Evolutionary conservation across 2,888 invertebrate genomes (phyloP).

Genomic region (Tolmerus cingulatus): DNA sequence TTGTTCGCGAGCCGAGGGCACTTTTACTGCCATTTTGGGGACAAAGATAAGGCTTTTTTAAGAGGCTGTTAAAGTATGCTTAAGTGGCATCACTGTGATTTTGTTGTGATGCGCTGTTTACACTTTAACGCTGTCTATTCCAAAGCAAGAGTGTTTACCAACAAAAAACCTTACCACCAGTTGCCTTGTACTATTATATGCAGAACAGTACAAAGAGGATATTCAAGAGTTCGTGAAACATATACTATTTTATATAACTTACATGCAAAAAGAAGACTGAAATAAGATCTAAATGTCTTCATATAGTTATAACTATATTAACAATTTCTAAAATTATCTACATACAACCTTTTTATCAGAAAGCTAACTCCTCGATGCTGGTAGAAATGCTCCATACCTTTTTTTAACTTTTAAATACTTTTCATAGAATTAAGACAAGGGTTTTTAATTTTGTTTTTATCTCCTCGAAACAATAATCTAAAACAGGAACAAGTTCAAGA

Average conservation of each 20-base stretch:
- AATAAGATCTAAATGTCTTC: too few relatives aligned
- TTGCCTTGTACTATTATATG: neutral
- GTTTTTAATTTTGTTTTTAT: neutral
- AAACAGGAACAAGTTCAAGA: neutral
- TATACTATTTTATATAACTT: too few relatives aligned
- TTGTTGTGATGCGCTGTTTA: neutral
- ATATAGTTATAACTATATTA: too few relatives aligned
- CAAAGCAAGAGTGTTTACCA: neutral
- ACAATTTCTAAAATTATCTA: too few relatives aligned
- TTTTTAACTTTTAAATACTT: neutral
- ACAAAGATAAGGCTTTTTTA: neutral
- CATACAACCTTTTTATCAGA: neutral
- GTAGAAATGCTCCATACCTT: neutral
- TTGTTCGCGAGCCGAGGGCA: neutral
- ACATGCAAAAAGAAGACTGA: too few relatives aligned
- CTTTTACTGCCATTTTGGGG: neutral
- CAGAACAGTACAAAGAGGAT: neutral
- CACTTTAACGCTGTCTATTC: neutral
- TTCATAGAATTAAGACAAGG: neutral
- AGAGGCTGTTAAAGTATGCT: neutral
- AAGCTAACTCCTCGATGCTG: neutral
- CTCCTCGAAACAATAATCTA: neutral
- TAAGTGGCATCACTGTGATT: neutral
- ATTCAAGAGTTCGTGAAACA: neutral
- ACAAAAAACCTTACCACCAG: neutral